A percentile compares a stretch with the other conserved stretches of the same genome.
phyloP scores from a whole-genome alignment of 2,888 invertebrate genomes.

The Glyphotaelius pellucidus region DNA sequence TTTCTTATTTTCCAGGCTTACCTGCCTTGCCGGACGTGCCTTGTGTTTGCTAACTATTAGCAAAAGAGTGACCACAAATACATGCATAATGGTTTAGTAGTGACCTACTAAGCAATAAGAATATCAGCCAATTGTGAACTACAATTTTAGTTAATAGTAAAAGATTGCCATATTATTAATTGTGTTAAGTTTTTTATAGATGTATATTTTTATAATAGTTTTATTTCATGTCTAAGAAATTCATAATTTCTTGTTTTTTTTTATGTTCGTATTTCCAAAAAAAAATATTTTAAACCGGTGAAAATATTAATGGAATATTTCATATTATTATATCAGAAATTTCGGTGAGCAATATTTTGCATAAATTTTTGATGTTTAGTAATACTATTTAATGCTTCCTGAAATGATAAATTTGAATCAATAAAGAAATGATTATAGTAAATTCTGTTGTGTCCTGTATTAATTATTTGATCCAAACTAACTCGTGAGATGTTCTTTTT shows the following conservation, averaged over 20 bases:
- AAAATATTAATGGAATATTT: neutral
- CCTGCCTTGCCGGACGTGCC: conserved; percentile 84
- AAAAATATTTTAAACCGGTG: neutral
- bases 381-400: neutral
- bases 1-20: conserved; percentile 79
- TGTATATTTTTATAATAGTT: conserved; percentile 34
- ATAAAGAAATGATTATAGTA: neutral
- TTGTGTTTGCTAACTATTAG: conserved; percentile 77
- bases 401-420: neutral
- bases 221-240: conserved; percentile 59
- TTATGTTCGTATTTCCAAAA: neutral
- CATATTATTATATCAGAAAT: neutral
- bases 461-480: neutral
- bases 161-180: conserved; percentile 41
- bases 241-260: neutral
- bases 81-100: neutral
- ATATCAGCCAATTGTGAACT: neutral
- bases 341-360: neutral
- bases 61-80: neutral
- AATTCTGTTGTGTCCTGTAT: neutral
- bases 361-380: neutral
- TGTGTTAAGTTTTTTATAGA: conserved; percentile 38
- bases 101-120: neutral
- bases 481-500: neutral
- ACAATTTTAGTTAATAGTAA: conserved; percentile 17